These are phyloP conservation scores for Melipona bicolor DNA, from an alignment of 2,888 invertebrate genomes.

Conservation along the genomic window DNA sequence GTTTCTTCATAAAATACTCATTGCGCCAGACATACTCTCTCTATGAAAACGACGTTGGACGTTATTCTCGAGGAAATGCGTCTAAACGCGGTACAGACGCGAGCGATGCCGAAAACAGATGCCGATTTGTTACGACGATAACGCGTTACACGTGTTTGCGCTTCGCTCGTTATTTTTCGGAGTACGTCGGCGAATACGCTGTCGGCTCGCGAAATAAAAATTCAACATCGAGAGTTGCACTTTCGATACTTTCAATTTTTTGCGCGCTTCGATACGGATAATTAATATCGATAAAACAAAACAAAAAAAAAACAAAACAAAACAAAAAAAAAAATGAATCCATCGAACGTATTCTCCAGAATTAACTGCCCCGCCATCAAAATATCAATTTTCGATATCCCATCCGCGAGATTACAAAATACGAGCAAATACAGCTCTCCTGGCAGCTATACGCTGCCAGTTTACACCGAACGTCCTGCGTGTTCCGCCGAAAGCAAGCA, in stretches of 20 bases:
- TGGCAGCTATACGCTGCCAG: background rate
- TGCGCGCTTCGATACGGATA: background rate
- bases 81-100: background rate
- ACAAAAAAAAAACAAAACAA: background rate
- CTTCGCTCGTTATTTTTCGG: background rate
- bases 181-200: background rate
- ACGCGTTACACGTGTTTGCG: background rate
- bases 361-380: background rate
- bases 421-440: background rate
- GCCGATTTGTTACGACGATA: background rate
- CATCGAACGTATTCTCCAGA: background rate
- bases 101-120: background rate
- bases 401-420: background rate
- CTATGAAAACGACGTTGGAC: background rate
- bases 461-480: background rate
- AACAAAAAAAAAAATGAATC: background rate
- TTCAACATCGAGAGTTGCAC: background rate
- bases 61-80: background rate
- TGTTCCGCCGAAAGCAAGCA: background rate
- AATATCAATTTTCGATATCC: background rate
- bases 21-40: conserved; percentile 10
- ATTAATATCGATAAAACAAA: background rate
- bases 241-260: background rate
- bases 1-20: conserved; percentile 48
- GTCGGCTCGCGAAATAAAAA: background rate